These are phyloP conservation scores for Macropus fuliginosus DNA, from an alignment of 2,797 vertebrate species.

Conservation along the genomic window DNA sequence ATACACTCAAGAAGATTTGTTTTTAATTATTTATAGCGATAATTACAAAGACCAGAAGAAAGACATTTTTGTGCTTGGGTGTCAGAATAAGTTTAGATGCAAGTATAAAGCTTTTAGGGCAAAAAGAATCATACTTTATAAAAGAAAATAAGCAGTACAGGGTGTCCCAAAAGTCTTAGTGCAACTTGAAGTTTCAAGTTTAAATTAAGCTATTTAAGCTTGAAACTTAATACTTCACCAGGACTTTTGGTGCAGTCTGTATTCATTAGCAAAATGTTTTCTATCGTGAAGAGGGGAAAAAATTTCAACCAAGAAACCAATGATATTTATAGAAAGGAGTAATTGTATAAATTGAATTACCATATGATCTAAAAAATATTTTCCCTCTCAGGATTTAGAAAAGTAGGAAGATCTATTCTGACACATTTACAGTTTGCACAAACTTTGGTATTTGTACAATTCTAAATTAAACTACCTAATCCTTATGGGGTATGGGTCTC, in stretches of 20 bases:
- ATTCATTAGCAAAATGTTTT: neutral
- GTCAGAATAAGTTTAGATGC: conserved; percentile 25
- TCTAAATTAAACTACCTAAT: neutral
- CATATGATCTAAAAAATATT: neutral
- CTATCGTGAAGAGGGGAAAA: neutral
- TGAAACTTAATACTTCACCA: neutral
- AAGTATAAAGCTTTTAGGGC: conserved; percentile 20
- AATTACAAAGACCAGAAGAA: neutral
- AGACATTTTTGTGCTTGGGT: neutral
- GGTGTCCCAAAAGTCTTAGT: neutral
- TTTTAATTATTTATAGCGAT: conserved; percentile 53
- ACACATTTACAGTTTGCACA: neutral
- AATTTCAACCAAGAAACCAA: neutral
- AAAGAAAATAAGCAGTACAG: conserved; percentile 49
- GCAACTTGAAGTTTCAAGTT: neutral
- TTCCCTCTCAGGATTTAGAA: neutral
- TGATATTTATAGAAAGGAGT: neutral
- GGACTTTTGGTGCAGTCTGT: neutral
- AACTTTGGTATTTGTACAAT: neutral
- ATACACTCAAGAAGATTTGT: neutral
- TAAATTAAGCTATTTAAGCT: neutral
- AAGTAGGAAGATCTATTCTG: neutral
- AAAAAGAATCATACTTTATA: conserved; percentile 49
- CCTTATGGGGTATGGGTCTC: neutral
- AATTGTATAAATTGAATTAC: neutral